Evolutionary conservation across 1,140 invertebrate genomes (phyloP).

Genomic region (Cydia amplana): DNA sequence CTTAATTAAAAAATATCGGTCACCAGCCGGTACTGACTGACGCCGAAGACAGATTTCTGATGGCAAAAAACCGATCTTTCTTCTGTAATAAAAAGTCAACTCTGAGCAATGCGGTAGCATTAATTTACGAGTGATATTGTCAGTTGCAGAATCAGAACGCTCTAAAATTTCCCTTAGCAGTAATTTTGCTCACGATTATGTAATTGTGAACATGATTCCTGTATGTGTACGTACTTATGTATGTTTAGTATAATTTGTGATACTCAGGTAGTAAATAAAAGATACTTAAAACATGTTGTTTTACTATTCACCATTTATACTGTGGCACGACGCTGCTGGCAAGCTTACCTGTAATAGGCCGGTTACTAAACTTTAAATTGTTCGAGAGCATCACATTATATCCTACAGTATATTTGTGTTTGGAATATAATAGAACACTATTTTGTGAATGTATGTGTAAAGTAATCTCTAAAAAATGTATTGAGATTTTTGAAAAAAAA

Average conservation of each 20-base stretch:
- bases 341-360: constrained; percentile 13
- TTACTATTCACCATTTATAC: not conserved
- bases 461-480: too few relatives aligned
- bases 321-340: not conserved
- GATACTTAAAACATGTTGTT: not conserved
- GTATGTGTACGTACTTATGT: constrained; percentile 34
- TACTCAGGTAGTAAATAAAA: constrained; percentile 25
- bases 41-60: not conserved
- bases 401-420: too few relatives aligned
- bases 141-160: constrained; percentile 9
- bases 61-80: not conserved
- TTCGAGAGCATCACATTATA: too few relatives aligned
- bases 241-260: constrained; percentile 27
- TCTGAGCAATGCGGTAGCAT: constrained; percentile 20
- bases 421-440: too few relatives aligned
- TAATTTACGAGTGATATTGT: not conserved
- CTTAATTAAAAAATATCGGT: not conserved
- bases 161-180: constrained; percentile 41
- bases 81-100: constrained; percentile 38
- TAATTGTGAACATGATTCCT: constrained; percentile 68
- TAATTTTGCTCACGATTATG: constrained; percentile 64
- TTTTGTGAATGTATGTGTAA: too few relatives aligned
- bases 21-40: not conserved
- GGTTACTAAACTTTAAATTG: too few relatives aligned
- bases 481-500: too few relatives aligned